Percentiles rank a stretch among this genome's conserved stretches.
These are phyloP conservation scores for Cybosia mesomella DNA, from an alignment of 2,888 invertebrate genomes.

Conservation along the genomic window DNA sequence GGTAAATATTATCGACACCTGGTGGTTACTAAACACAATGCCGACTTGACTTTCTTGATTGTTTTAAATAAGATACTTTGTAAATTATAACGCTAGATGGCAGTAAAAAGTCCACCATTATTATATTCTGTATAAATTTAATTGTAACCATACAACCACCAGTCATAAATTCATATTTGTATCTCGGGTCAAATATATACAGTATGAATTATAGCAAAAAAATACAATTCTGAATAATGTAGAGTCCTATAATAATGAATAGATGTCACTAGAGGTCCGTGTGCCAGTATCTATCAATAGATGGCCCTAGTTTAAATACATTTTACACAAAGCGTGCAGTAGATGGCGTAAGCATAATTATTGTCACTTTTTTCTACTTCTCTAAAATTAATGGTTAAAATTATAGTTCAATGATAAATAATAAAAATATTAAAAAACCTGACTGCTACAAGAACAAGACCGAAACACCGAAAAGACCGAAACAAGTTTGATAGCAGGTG, in stretches of 20 bases:
- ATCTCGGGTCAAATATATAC: background rate
- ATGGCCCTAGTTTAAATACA: background rate
- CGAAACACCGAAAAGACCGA: too few relatives aligned
- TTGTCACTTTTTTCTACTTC: background rate
- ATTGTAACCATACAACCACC: background rate
- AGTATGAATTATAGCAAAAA: too few relatives aligned
- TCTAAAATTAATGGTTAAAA: background rate
- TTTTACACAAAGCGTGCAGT: too few relatives aligned
- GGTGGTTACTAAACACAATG: slow-evolving; percentile 44
- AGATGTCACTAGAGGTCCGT: background rate
- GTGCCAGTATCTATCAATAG: background rate
- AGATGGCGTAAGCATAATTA: background rate
- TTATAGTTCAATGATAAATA: background rate
- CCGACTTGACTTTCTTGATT: slow-evolving; percentile 14
- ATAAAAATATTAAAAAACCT: too few relatives aligned
- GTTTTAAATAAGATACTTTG: slow-evolving; percentile 11
- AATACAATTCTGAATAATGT: background rate
- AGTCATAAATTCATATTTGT: background rate
- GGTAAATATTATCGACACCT: slow-evolving; percentile 64
- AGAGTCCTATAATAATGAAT: too few relatives aligned
- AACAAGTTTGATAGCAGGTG: too few relatives aligned
- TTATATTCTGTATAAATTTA: background rate
- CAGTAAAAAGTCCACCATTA: slow-evolving; percentile 13
- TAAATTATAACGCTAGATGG: slow-evolving; percentile 35
- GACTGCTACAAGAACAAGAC: too few relatives aligned